These are phyloP conservation scores for Diarsia dahlii DNA, from an alignment of 2,888 invertebrate species.

Conservation along the genomic window DNA sequence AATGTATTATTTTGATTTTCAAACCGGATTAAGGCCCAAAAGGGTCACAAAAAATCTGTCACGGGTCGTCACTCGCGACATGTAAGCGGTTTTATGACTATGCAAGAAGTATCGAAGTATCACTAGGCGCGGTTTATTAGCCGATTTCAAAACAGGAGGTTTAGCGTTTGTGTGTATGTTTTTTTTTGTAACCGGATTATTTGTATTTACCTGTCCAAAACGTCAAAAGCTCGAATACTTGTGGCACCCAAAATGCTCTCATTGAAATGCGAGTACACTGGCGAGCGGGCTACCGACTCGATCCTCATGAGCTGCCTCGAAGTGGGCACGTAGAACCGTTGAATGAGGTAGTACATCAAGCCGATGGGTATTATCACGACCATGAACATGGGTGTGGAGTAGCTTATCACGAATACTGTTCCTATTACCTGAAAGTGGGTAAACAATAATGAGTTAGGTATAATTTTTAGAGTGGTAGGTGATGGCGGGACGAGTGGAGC, in stretches of 20 bases:
- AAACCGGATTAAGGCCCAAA: not conserved
- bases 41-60: not conserved
- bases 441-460: not conserved
- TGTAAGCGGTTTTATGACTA: not conserved
- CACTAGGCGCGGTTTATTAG: not conserved
- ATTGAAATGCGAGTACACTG: constrained; percentile 98
- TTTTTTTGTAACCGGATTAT: not conserved
- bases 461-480: not conserved
- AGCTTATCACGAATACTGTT: constrained; percentile 96
- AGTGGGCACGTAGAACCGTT: constrained; percentile 98
- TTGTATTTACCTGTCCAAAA: constrained; percentile 90
- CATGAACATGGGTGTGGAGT: constrained; percentile 95
- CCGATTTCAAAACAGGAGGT: no score
- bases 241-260: constrained; percentile 97
- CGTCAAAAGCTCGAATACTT: constrained; percentile 96
- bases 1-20: not conserved
- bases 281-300: constrained; percentile 98
- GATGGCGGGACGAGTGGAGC: not conserved
- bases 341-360: constrained; percentile 95
- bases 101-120: not conserved
- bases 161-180: not conserved
- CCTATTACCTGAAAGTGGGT: constrained; percentile 93
- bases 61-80: not conserved
- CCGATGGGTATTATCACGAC: constrained; percentile 95
- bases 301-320: constrained; percentile 98